phyloP scores from a whole-genome alignment of 2,113 vertebrate genomes.

The Colistium nudipinnis region DNA sequence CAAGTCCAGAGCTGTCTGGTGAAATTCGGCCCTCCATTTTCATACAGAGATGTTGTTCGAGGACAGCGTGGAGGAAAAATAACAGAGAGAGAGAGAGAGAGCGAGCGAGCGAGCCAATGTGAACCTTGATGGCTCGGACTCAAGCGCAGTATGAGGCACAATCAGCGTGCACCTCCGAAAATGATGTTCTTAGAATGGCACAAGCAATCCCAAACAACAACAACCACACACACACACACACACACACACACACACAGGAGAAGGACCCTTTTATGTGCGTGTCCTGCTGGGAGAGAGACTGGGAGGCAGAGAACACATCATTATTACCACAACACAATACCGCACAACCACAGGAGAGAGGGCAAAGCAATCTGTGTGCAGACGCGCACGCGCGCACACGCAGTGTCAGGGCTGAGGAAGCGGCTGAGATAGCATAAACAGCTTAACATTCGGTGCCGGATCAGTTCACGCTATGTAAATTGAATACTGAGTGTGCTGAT shows the following conservation, averaged over 20 bases:
- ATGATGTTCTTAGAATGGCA: conserved; percentile 66
- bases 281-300: conserved; percentile 72
- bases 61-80: conserved; percentile 51
- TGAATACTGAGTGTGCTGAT: conserved; percentile 69
- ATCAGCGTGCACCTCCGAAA: conserved; percentile 71
- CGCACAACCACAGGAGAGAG: conserved; percentile 62
- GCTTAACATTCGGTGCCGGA: conserved; percentile 69
- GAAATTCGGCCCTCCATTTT: conserved; percentile 49
- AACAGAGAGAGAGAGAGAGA: conserved; percentile 19
- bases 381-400: conserved; percentile 32
- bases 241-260: conserved; percentile 33
- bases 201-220: conserved; percentile 11
- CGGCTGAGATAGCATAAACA: conserved; percentile 69
- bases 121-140: conserved; percentile 79
- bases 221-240: conserved; percentile 33
- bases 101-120: conserved; percentile 66
- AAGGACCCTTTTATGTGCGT: conserved; percentile 65
- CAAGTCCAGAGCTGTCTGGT: conserved; percentile 32
- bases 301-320: conserved; percentile 72
- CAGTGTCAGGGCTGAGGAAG: conserved; percentile 61
- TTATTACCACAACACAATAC: conserved; percentile 77
- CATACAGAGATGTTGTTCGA: conserved; percentile 28
- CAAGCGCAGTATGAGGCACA: conserved; percentile 72
- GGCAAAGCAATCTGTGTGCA: conserved; percentile 67
- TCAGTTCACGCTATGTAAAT: conserved; percentile 73